These are phyloP conservation scores for Ophioninae sp. DNA, from an alignment of 2,888 invertebrate species.

Conservation along the genomic window DNA sequence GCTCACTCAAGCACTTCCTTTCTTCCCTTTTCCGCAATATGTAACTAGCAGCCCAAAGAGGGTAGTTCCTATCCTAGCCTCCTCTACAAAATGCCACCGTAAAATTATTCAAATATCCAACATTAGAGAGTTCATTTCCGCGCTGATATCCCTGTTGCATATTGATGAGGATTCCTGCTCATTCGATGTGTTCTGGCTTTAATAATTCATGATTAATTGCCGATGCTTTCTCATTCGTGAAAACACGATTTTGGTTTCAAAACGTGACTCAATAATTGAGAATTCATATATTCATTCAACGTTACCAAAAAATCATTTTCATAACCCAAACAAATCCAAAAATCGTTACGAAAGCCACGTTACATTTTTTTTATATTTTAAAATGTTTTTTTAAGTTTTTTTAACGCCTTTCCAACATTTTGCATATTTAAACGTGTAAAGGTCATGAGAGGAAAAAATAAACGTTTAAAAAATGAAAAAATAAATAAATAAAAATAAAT, in stretches of 20 bases:
- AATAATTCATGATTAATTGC: constrained; percentile 57
- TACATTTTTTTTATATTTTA: too few relatives aligned
- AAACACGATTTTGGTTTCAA: not conserved
- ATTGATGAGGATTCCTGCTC: constrained; percentile 50
- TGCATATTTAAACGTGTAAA: constrained; percentile 75
- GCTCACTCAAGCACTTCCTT: too few relatives aligned
- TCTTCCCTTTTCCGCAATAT: too few relatives aligned
- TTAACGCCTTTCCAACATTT: too few relatives aligned
- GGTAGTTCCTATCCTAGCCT: too few relatives aligned
- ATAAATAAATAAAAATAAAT: constrained; percentile 35
- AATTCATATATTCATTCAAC: too few relatives aligned
- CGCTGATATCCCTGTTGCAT: constrained; percentile 7
- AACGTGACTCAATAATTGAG: constrained; percentile 15
- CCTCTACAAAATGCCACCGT: too few relatives aligned
- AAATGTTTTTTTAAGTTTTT: too few relatives aligned
- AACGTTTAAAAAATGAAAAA: not conserved
- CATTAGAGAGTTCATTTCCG: not conserved
- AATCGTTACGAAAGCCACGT: too few relatives aligned
- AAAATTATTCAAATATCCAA: not conserved
- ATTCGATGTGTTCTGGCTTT: constrained; percentile 42
- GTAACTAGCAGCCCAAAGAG: too few relatives aligned
- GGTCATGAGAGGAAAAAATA: constrained; percentile 63
- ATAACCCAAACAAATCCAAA: too few relatives aligned
- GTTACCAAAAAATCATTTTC: too few relatives aligned
- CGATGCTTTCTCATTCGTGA: constrained; percentile 34